Evolutionary conservation across 2,797 vertebrate genomes (phyloP), one percentile per base, ranked within the genome.

Genomic region (Sebastes hubbsi): DNA sequence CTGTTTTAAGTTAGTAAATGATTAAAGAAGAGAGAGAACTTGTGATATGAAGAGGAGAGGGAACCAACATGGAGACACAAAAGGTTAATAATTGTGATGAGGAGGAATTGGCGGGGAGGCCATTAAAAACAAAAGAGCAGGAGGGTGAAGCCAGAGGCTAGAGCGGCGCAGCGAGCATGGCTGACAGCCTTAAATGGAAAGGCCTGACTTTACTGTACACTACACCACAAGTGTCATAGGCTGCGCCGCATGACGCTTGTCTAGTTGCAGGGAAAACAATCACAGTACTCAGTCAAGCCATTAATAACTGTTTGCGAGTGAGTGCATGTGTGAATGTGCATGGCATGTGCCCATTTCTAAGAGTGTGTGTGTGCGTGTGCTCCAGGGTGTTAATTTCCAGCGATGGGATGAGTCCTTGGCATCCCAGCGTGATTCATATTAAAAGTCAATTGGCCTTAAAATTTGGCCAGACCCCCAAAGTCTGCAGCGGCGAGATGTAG

Each of bases 401-500:
- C 82, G 77, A 89, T 86, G 90, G 91, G 92, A 95, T 92, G 92
- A 93, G 91, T 94, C 91, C 89, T 90, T 88, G 90, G 92, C 87
- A 87, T 94, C 95, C 90, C 91, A 94, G 94, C 87, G 82, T 93
- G 95, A 95, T 94, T 95, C 94, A 95, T 96, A 96, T 96, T 96
- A 95, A 95, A 95, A 96, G 91, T 95, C 94, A 96, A 96, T 96
- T 96, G 95, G 93, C 95, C 95, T 94, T 96, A 93, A 96, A 95
- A 96, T 96, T 95, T 94, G 92, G 86, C 91, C 88, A 87, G 94
- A 94, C 94, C 92, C 93, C 94, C 90, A 87, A 94, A 94, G 94
- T 94, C 92, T 90, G 82, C 76, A 88, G 86, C 75, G 82, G 88
- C 30, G 80, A 87, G 85, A 92, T 80, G 78, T 90, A 82, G 87